Evolutionary conservation across 2,888 invertebrate species (phyloP).

Genomic region (Dynastes tityus): DNA sequence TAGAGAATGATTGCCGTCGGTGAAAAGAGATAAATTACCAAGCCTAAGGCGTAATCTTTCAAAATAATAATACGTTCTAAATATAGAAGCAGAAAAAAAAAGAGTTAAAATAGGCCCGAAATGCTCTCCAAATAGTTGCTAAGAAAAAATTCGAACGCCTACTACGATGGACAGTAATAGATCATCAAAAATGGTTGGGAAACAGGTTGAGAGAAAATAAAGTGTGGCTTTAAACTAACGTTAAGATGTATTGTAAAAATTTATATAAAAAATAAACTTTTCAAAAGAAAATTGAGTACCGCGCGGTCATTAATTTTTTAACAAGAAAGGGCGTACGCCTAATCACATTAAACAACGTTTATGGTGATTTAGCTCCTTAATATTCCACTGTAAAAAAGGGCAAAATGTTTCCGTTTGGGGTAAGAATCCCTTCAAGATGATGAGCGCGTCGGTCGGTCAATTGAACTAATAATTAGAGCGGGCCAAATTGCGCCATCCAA

Average conservation of each 20-base stretch:
- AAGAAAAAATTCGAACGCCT: not conserved
- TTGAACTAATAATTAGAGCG: too few species aligned
- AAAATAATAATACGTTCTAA: slow-evolving; percentile 9
- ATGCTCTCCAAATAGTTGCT: not conserved
- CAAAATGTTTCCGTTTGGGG: too few species aligned
- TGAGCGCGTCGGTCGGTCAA: too few species aligned
- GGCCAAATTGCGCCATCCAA: too few species aligned
- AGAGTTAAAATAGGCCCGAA: not conserved
- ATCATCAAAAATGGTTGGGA: not conserved
- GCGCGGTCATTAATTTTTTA: too few species aligned
- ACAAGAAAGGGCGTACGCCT: too few species aligned
- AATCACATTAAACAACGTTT: too few species aligned
- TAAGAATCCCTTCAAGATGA: too few species aligned
- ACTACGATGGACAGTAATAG: slow-evolving; percentile 1
- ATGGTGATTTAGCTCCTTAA: too few species aligned
- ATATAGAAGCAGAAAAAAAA: not conserved
- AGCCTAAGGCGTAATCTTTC: not conserved
- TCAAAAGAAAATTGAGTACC: too few species aligned
- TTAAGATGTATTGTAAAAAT: not conserved
- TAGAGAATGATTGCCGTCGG: not conserved
- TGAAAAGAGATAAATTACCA: not conserved
- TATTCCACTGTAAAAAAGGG: too few species aligned
- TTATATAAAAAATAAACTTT: not conserved
- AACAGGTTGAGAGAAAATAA: not conserved
- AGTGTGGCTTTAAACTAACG: not conserved